These are phyloP conservation scores for Entomyzon cyanotis DNA, from an alignment of 2,113 vertebrate genomes.

Conservation along the genomic window DNA sequence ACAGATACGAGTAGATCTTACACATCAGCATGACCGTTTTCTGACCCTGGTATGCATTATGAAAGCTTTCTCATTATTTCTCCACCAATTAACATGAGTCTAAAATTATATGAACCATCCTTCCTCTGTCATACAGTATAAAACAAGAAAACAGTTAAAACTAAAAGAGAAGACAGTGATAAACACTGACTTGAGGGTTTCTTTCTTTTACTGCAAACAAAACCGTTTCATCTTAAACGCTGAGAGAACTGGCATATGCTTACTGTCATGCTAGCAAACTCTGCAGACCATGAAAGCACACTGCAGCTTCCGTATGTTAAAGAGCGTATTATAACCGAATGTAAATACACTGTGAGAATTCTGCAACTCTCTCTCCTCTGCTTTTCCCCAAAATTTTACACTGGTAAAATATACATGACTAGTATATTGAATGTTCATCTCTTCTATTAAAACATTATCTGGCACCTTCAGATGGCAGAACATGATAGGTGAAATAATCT, in stretches of 20 bases:
- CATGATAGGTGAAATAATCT: neutral
- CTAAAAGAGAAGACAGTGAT: neutral
- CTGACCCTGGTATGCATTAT: neutral
- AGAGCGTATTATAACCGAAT: neutral
- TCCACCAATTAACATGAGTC: neutral
- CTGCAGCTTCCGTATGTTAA: neutral
- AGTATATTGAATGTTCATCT: neutral
- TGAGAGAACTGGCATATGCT: constrained; percentile 24
- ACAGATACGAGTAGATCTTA: neutral
- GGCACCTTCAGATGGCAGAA: neutral
- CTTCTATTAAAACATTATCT: neutral
- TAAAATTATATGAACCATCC: neutral
- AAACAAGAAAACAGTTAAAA: neutral
- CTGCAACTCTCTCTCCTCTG: neutral
- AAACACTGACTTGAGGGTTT: neutral
- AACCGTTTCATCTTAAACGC: constrained; percentile 7
- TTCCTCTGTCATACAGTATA: neutral
- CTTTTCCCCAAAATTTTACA: neutral
- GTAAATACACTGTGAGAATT: neutral
- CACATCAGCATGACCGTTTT: neutral
- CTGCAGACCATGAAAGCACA: constrained; percentile 21
- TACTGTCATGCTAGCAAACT: constrained; percentile 1
- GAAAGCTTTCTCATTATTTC: neutral
- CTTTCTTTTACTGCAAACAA: constrained; percentile 21
- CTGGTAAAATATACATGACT: neutral